These are phyloP conservation scores for Sesamia inferens DNA, from an alignment of 2,888 invertebrate species.

Conservation along the genomic window DNA sequence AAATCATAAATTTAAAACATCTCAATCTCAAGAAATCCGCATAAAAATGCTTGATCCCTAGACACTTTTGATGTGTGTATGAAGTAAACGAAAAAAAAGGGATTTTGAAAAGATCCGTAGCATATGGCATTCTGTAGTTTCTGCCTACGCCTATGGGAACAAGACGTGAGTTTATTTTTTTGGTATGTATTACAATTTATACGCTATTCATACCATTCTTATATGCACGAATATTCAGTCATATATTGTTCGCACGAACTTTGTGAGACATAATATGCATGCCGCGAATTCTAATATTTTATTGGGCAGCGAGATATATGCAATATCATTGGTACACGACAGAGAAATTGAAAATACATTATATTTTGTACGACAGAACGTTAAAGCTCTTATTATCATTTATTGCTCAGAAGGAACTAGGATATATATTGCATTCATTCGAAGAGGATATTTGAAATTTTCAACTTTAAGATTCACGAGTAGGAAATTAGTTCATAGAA, in stretches of 20 bases:
- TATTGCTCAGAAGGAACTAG: constrained; percentile 65
- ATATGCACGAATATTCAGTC: constrained; percentile 54
- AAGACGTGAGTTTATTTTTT: not conserved
- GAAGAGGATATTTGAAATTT: constrained; percentile 31
- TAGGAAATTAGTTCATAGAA: not conserved
- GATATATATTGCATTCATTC: constrained; percentile 52
- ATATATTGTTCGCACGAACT: constrained; percentile 64
- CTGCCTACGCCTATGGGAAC: not conserved
- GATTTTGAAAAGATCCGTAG: not conserved
- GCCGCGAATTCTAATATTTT: constrained; percentile 74
- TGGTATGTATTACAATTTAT: constrained; percentile 41
- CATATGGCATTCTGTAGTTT: not conserved
- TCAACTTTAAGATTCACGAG: not conserved
- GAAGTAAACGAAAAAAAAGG: not conserved
- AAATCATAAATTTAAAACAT: too few species aligned
- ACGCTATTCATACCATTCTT: constrained; percentile 46
- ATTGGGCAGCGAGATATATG: constrained; percentile 70
- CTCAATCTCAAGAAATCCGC: too few species aligned
- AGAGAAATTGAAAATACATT: constrained; percentile 71
- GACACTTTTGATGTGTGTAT: too few species aligned
- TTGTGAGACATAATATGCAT: constrained; percentile 70
- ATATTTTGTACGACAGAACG: constrained; percentile 57
- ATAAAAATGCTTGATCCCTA: too few species aligned
- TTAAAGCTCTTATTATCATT: constrained; percentile 57
- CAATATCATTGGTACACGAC: constrained; percentile 71